Evolutionary conservation across 1,140 invertebrate genomes (phyloP).

Genomic region (Eupeodes corollae): DNA sequence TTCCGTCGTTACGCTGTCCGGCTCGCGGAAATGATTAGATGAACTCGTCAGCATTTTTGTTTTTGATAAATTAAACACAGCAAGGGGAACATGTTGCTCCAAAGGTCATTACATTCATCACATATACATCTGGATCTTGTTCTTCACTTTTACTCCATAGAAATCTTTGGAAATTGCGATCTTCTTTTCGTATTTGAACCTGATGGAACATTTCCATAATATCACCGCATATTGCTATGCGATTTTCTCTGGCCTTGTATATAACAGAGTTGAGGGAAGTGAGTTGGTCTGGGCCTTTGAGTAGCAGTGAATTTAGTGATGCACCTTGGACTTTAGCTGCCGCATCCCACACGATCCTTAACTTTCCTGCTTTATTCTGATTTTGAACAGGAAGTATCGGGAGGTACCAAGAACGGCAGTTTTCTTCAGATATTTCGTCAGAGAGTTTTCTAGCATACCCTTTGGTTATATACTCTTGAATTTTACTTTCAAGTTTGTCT

Average conservation of each 20-base stretch:
- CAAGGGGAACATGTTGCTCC: constrained; percentile 22
- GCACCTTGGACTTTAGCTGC: constrained; percentile 13
- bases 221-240: constrained; percentile 18
- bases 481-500: background rate
- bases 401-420: constrained; percentile 14
- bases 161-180: constrained; percentile 21
- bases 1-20: constrained; percentile 27
- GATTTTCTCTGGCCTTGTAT: constrained; percentile 20
- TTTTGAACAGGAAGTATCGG: constrained; percentile 25
- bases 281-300: constrained; percentile 18
- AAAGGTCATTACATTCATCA: constrained; percentile 28
- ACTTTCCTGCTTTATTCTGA: constrained; percentile 19
- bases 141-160: constrained; percentile 17
- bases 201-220: constrained; percentile 35
- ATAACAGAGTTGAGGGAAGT: constrained; percentile 20
- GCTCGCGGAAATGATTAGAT: constrained; percentile 11
- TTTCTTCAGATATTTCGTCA: background rate
- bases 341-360: constrained; percentile 25
- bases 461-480: constrained; percentile 1
- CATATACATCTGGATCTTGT: constrained; percentile 9
- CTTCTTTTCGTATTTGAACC: constrained; percentile 18
- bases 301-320: constrained; percentile 17
- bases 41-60: constrained; percentile 17
- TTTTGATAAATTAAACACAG: constrained; percentile 16
- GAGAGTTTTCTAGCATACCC: constrained; percentile 3